Percentiles rank a stretch among this genome's conserved stretches.
These are phyloP conservation scores for Carpatolechia fugitivella DNA, from an alignment of 2,888 invertebrate species.

Conservation along the genomic window DNA sequence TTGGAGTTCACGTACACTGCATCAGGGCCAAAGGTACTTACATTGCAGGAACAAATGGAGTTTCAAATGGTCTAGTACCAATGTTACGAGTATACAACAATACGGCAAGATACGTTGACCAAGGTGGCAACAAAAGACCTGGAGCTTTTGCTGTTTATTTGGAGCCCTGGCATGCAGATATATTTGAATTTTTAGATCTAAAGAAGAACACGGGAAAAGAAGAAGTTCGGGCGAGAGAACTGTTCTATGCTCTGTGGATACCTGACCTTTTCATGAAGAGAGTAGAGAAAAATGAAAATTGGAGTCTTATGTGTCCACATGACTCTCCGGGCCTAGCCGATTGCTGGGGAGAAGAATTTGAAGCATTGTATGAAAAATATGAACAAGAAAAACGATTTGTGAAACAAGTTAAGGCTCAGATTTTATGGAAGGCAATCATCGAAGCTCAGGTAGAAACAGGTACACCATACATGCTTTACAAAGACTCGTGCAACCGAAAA, in stretches of 20 bases:
- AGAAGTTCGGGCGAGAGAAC: conserved; percentile 94
- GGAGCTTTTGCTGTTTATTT: conserved; percentile 98
- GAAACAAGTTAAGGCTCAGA: conserved; percentile 87
- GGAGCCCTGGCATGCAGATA: conserved; percentile 99
- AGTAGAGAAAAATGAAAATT: conserved; percentile 88
- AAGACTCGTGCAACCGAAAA: conserved; percentile 97
- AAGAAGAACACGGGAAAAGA: conserved; percentile 98
- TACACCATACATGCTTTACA: conserved; percentile 97
- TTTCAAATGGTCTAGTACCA: conserved; percentile 97
- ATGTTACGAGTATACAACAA: conserved; percentile 97
- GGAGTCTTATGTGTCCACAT: conserved; percentile 99
- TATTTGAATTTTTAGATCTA: conserved; percentile 96
- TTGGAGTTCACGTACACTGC: conserved; percentile 97
- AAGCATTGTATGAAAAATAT: conserved; percentile 90
- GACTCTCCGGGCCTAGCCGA: conserved; percentile 94
- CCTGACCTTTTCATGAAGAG: conserved; percentile 99
- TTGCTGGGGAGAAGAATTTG: conserved; percentile 97
- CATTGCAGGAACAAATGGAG: conserved; percentile 96
- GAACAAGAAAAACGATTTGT: conserved; percentile 87
- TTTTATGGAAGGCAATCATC: conserved; percentile 95
- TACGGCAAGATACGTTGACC: conserved; percentile 97
- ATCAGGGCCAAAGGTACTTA: conserved; percentile 94
- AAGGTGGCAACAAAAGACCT: conserved; percentile 98
- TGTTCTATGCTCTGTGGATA: conserved; percentile 98
- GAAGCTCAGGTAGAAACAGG: conserved; percentile 98